phyloP scores from a whole-genome alignment of 2,113 vertebrate genomes.

The Origma solitaria region DNA sequence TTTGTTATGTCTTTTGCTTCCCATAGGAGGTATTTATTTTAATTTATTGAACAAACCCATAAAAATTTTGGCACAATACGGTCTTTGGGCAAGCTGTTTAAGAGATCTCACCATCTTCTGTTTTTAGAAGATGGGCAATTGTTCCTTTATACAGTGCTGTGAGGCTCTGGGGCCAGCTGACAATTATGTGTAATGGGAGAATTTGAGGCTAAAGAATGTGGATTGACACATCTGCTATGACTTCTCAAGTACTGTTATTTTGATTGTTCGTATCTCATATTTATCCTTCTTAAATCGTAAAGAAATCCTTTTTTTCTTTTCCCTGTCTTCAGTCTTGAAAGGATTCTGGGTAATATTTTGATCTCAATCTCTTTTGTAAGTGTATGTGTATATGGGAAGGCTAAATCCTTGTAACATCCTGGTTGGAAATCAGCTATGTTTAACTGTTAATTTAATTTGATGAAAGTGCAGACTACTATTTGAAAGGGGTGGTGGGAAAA shows the following conservation, averaged over 20 bases:
- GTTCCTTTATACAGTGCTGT: background rate
- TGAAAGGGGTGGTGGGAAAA: background rate
- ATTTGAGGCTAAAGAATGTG: background rate
- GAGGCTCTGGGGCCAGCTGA: background rate
- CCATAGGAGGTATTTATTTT: constrained; percentile 54
- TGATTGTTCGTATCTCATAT: background rate
- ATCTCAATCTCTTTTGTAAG: background rate
- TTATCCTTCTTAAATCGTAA: background rate
- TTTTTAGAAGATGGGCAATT: constrained; percentile 15
- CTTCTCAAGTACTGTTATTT: background rate
- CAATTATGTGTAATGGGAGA: background rate
- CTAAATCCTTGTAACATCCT: background rate
- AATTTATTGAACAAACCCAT: constrained; percentile 61
- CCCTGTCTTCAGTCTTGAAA: background rate
- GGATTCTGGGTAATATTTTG: background rate
- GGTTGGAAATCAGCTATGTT: constrained; percentile 21
- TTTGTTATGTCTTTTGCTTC: constrained; percentile 55
- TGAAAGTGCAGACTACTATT: background rate
- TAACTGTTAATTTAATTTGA: constrained; percentile 1
- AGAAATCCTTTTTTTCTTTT: background rate
- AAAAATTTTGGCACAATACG: background rate
- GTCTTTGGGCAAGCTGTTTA: background rate
- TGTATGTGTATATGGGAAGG: background rate
- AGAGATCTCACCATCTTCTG: constrained; percentile 4
- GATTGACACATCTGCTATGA: background rate